A percentile compares a stretch with the other conserved stretches of the same genome.
phyloP scores from a whole-genome alignment of 2,888 invertebrate genomes.

The Drosophila nr. perissopoda region DNA sequence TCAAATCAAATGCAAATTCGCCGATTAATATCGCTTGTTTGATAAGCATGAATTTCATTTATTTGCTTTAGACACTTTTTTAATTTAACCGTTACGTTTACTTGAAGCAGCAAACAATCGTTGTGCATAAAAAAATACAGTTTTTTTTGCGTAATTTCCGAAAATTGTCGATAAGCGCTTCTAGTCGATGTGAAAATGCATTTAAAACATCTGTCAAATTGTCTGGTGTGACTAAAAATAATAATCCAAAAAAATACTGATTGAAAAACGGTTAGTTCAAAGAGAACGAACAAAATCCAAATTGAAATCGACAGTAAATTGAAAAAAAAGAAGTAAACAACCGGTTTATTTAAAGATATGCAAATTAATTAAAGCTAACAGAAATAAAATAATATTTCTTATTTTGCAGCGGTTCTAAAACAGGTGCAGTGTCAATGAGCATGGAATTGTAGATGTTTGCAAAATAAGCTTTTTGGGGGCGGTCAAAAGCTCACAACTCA shows the following conservation, averaged over 20 bases:
- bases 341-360: not conserved
- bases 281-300: not conserved
- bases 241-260: not conserved
- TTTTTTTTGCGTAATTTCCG: not conserved
- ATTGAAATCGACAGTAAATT: not conserved
- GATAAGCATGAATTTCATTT: not conserved
- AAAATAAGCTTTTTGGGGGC: conserved; percentile 11
- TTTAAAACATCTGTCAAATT: not conserved
- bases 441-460: not conserved
- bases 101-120: not conserved
- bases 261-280: not conserved
- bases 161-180: not conserved
- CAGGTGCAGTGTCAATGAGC: not conserved
- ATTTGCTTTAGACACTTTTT: not conserved
- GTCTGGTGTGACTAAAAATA: not conserved
- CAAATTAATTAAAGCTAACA: not conserved
- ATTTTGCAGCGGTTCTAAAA: not conserved
- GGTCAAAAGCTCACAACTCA: conserved; percentile 29
- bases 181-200: not conserved
- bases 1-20: not conserved
- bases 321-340: not conserved
- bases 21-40: not conserved
- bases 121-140: not conserved
- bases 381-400: not conserved
- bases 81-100: not conserved